Percentiles rank a stretch among this genome's conserved stretches.
These are phyloP conservation scores for Seira musarum DNA, from an alignment of 2,888 invertebrate genomes.

Conservation along the genomic window DNA sequence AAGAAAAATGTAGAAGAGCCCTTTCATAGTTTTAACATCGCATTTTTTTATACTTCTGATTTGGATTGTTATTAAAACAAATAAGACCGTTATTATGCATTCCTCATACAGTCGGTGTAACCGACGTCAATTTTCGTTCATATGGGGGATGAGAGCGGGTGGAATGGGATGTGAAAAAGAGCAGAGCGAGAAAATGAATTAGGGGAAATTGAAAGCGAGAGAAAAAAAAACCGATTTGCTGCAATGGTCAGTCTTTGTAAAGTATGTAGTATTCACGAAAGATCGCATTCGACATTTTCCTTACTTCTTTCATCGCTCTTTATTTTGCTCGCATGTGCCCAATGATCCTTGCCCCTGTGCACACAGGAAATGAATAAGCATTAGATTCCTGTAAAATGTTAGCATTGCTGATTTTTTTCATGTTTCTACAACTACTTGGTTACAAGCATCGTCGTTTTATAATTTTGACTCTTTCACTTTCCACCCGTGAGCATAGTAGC, in stretches of 20 bases:
- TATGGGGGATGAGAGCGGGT: no score
- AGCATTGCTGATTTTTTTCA: no score
- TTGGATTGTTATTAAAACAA: slow-evolving; percentile 57
- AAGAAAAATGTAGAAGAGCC: not conserved
- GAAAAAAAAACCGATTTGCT: not conserved
- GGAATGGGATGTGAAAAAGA: slow-evolving; percentile 16
- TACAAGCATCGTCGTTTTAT: not conserved
- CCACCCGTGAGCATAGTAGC: no score
- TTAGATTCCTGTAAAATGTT: slow-evolving; percentile 18
- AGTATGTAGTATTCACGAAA: no score
- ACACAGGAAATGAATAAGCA: slow-evolving; percentile 34
- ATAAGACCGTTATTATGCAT: no score
- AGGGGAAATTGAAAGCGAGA: not conserved
- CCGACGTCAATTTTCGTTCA: no score
- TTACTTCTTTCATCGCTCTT: not conserved
- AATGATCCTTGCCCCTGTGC: slow-evolving; percentile 50
- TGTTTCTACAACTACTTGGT: no score
- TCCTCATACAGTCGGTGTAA: no score
- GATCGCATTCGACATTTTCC: no score
- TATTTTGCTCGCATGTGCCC: slow-evolving; percentile 23
- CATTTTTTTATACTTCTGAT: slow-evolving; percentile 22
- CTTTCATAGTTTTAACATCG: not conserved
- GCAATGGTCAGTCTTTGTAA: not conserved
- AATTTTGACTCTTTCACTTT: not conserved
- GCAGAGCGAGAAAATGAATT: slow-evolving; percentile 9